A percentile compares a stretch with the other conserved stretches of the same genome.
Conservation (phyloP, 2,888 invertebrate species). For the Pasiphila rectangulata region DNA sequence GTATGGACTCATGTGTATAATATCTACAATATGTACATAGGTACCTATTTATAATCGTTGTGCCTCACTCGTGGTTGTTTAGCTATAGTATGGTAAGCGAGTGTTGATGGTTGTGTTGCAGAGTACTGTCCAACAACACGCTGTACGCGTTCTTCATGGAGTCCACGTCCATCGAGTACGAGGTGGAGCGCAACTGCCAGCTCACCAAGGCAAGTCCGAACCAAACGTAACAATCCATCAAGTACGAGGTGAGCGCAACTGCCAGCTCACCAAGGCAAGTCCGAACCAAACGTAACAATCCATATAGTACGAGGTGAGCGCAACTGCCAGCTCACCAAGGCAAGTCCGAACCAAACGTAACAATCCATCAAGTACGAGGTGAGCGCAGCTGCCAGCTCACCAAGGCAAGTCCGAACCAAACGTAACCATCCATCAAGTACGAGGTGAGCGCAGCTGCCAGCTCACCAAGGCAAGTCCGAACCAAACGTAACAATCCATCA, state of each 20-base stretch:
- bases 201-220: constrained; percentile 79
- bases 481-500: too few species aligned
- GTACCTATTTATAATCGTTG: too few species aligned
- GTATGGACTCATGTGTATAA: too few species aligned
- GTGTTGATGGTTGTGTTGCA: too few species aligned
- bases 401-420: constrained; percentile 60
- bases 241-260: constrained; percentile 53
- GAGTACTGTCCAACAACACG: constrained; percentile 48
- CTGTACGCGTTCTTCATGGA: constrained; percentile 94
- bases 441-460: constrained; percentile 71
- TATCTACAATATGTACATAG: too few species aligned
- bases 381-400: constrained; percentile 82
- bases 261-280: constrained; percentile 83
- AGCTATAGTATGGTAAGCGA: too few species aligned
- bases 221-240: too few species aligned
- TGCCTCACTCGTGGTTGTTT: too few species aligned
- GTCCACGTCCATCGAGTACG: constrained; percentile 92
- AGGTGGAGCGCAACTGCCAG: constrained; percentile 73
- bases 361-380: too few species aligned
- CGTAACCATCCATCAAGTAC: too few species aligned
- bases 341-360: constrained; percentile 40
- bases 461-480: constrained; percentile 79
- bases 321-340: constrained; percentile 84
- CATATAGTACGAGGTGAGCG: constrained; percentile 20
- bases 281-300: not conserved